Base-by-base conservation (phyloP, 2,888 invertebrate species). In the Hirtodrosophila confusa region DNA sequence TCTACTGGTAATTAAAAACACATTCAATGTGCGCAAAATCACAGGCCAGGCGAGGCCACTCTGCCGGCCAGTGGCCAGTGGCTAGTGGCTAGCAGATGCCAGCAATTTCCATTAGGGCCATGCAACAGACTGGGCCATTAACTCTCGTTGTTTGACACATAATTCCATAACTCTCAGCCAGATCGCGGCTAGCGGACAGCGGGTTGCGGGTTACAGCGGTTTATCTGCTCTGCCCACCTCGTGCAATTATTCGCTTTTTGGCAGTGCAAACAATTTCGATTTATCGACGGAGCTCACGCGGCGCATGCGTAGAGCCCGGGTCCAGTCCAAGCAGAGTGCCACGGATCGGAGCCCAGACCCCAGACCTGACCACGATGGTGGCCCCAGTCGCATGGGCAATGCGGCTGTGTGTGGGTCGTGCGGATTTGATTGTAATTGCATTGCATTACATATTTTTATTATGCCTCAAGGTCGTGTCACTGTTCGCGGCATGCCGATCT, bases 11-110 rank as follows among this genome's bases (percentile, higher is more conserved):
- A 84, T 84, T 84, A 84, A 84, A 84, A 84, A 84, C 84, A 78
- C 84, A 84, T 88, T 84, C 88, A 84, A 84, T 88, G 86, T 88
- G 88, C 75, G 83, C 80, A 77, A 84, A 88, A 88, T 88, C 84
- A 80, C 84, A 74, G 82, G 60, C 65, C 71, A 57, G 35, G 17
- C 41, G 35, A 44, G 54, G 49, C 57, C 56, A 67, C 57, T 39
- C 69, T 27, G 36, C 17, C 41, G 12, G 43, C 55, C 58, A 45
- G 27, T 47, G 12, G 43, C 55, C 58, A 45, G 41, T n/a, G 4
- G 27, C 6, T 3, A 6, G 27, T 27, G 4, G 27, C 6, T 27
- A 41, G 56, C 57, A 54, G 40, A 72, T 61, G 60, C 72, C 58
- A 45, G 62, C 69, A 63, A 79, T 84, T 85, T 84, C 78, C 86